Percentiles rank a stretch among this genome's conserved stretches.
Conservation (phyloP, 1,140 invertebrate species). For the Myzus persicae region DNA sequence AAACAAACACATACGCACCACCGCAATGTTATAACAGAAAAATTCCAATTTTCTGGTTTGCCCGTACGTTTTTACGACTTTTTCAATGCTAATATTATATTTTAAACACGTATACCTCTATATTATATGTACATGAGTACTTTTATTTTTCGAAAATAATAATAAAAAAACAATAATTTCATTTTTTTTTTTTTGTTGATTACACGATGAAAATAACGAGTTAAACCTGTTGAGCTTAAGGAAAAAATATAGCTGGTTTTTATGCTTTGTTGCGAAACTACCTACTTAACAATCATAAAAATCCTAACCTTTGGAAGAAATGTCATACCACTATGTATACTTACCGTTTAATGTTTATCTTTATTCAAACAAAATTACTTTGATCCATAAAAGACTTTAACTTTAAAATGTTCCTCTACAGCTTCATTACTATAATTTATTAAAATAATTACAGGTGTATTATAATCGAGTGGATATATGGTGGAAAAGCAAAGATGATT, state of each 20-base stretch:
- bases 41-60: conserved; percentile 32
- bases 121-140: not conserved
- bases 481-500: too few species aligned
- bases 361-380: not conserved
- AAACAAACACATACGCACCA: not conserved
- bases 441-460: too few species aligned
- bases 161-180: conserved; percentile 27
- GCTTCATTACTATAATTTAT: too few species aligned
- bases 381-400: not conserved
- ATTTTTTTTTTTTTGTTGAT: conserved; percentile 27
- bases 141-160: conserved; percentile 28
- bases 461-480: too few species aligned
- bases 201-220: not conserved
- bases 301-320: not conserved
- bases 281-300: not conserved
- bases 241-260: not conserved
- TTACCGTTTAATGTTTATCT: not conserved
- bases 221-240: conserved; percentile 35
- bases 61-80: not conserved
- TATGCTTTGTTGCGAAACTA: not conserved
- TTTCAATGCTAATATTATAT: conserved; percentile 4
- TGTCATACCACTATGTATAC: not conserved
- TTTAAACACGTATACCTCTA: not conserved
- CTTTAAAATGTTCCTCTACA: too few species aligned
- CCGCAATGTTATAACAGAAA: not conserved